These are phyloP conservation scores for Plagiodera versicolora DNA, from an alignment of 2,888 invertebrate species.

Conservation along the genomic window DNA sequence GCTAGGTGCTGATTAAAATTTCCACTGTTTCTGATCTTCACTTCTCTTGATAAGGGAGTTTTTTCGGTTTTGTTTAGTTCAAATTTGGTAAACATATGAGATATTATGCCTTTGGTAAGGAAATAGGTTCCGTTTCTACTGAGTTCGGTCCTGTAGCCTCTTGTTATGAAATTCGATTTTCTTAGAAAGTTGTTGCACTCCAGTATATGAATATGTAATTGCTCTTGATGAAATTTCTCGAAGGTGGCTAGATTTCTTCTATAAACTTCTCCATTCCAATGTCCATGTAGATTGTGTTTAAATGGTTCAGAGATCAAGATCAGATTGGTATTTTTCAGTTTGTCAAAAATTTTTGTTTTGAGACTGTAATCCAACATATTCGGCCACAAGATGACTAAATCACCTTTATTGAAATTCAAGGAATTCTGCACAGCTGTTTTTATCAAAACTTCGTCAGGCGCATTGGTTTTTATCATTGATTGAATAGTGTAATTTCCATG, in stretches of 20 bases:
- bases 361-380: neutral
- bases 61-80: too few relatives aligned
- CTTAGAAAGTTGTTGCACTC: constrained; percentile 5
- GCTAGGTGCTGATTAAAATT: neutral
- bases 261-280: neutral
- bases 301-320: constrained; percentile 2
- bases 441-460: neutral
- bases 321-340: neutral
- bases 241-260: neutral
- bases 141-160: neutral
- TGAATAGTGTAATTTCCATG: neutral
- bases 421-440: neutral
- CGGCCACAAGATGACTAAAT: neutral
- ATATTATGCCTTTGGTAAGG: too few relatives aligned
- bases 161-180: neutral
- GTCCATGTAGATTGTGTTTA: neutral
- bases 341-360: neutral
- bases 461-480: neutral
- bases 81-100: too few relatives aligned
- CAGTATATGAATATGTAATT: neutral
- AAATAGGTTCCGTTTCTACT: neutral
- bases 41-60: neutral
- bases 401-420: neutral
- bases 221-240: neutral
- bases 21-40: neutral